Base-by-base conservation (phyloP, 2,797 vertebrate species). In the Tokudaia muenninki region DNA sequence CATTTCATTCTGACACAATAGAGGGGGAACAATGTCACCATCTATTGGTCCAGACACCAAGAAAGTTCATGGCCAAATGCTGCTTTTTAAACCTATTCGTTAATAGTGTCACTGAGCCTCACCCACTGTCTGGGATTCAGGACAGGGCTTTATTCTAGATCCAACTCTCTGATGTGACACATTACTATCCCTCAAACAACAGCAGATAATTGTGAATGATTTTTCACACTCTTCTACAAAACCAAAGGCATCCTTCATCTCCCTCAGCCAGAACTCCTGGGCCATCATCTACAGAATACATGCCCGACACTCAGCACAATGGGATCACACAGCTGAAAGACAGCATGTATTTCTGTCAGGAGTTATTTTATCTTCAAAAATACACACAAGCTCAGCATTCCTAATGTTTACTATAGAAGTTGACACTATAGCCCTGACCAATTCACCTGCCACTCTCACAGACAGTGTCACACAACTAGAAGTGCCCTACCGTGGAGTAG, bases 351-450 rank as follows among this genome's bases (percentile, higher is more conserved):
- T n/a, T 94, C 77, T 61, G 88, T 6, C 17, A 22, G 41, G 2
- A 8, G 13, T 75, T 92, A 26, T 52, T 72, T 87, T 44, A 81
- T n/a, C 78, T 95, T 93, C 61, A 89, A 96, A 74, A 67, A 81
- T 31, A 37, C 22, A 29, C 87, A 72, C 74, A 86, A 78, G 59
- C 61, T 61, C 81, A 81, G 26, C 67, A 29, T 74, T 21, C 55
- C 29, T 52, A n/a, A 14, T 44, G 70, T 9, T 67, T 63, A 82
- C 12, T 17, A 37, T n/a, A 84, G 2, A 79, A 14, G 57, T 5
- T 4, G 14, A 72, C 2, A 34, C 26, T 3, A 3, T 44, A 77
- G 13, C 29, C 61, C 57, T 55, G 16, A 17, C 50, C 26, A 37
- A 24, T 31, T 34, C 77, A 59, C 10, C 14, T n/a, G 57, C 80